phyloP scores from a whole-genome alignment of 2,797 vertebrate species.

The Echeneis naucrates region DNA sequence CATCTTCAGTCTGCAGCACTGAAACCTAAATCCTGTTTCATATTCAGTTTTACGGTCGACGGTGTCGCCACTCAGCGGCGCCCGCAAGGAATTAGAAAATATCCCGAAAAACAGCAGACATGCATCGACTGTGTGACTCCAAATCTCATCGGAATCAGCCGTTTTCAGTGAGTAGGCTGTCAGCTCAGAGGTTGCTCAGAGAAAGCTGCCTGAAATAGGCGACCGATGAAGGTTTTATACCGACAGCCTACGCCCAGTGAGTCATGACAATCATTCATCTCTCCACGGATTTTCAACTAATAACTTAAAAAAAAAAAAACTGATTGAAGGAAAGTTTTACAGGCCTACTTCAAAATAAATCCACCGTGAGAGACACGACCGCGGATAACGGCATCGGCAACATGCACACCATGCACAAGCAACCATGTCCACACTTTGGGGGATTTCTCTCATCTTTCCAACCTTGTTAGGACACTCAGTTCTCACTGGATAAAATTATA shows the following conservation, averaged over 20 bases:
- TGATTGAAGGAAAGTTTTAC: not conserved
- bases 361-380: not conserved
- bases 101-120: not conserved
- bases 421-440: conserved; percentile 19
- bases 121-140: not conserved
- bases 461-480: conserved; percentile 55
- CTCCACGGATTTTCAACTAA: too few species aligned
- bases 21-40: too few species aligned
- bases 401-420: not conserved
- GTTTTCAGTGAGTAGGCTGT: not conserved
- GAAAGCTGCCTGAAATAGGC: not conserved
- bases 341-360: too few species aligned
- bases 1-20: too few species aligned
- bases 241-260: not conserved
- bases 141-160: not conserved
- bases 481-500: conserved; percentile 43
- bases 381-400: not conserved
- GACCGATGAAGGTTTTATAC: not conserved
- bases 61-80: too few species aligned
- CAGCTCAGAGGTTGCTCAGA: not conserved
- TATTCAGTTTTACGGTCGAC: too few species aligned
- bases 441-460: conserved; percentile 42
- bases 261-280: not conserved
- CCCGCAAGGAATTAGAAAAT: not conserved
- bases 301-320: not conserved